Evolutionary conservation across 2,797 vertebrate species (phyloP).

Genomic region (Paratrypauchen microcephalus): DNA sequence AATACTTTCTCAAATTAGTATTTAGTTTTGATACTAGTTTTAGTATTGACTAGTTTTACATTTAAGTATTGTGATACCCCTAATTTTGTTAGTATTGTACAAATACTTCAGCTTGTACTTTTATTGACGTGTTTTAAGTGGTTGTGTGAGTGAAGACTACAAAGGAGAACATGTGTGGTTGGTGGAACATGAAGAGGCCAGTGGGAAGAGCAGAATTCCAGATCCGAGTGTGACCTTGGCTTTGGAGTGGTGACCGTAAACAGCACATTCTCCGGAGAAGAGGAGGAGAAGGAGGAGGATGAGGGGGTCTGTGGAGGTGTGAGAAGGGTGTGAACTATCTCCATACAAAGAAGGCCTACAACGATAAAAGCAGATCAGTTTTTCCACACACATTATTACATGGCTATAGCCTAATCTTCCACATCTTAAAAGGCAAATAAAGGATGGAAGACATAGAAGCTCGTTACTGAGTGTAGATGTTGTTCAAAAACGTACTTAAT

Average conservation of each 20-base stretch:
- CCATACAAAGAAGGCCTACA: neutral
- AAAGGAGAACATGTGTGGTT: neutral
- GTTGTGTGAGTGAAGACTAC: neutral
- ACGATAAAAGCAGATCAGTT: neutral
- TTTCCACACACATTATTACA: neutral
- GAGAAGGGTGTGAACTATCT: neutral
- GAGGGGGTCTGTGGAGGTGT: neutral
- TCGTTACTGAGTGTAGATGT: too few species aligned
- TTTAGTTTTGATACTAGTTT: too few species aligned
- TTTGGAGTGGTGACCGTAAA: neutral
- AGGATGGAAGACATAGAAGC: too few species aligned
- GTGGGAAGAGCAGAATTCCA: neutral
- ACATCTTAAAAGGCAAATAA: too few species aligned
- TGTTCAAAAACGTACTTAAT: too few species aligned
- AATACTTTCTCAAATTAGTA: too few species aligned
- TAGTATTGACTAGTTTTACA: too few species aligned
- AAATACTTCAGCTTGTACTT: too few species aligned
- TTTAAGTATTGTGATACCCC: too few species aligned
- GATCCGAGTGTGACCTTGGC: constrained; percentile 1
- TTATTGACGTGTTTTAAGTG: too few species aligned
- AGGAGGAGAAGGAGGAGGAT: neutral
- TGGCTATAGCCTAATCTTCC: neutral
- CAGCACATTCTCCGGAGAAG: neutral
- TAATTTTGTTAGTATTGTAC: too few species aligned
- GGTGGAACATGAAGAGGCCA: neutral